A percentile compares a stretch with the other conserved stretches of the same genome.
Evolutionary conservation across 1,140 invertebrate genomes (phyloP).

Genomic region (Anthonomus grandis): DNA sequence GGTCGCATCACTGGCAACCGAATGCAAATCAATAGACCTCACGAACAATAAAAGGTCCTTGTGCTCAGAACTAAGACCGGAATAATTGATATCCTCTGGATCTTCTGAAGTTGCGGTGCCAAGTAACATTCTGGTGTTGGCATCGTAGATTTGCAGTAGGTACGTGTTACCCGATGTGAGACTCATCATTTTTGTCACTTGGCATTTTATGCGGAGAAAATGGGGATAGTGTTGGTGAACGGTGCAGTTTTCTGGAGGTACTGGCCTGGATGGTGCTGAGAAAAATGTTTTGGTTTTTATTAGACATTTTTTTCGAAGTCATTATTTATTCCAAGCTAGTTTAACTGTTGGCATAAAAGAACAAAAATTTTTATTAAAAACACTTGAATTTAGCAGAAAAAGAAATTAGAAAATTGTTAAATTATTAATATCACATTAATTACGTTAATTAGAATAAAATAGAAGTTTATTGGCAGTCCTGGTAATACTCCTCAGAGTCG

Average conservation of each 20-base stretch:
- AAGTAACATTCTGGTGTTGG: constrained; percentile 51
- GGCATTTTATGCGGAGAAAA: constrained; percentile 53
- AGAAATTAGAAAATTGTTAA: no score
- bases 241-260: constrained; percentile 50
- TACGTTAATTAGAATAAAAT: no score
- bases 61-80: constrained; percentile 50
- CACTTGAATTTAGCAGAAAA: no score
- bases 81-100: constrained; percentile 52
- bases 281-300: not conserved
- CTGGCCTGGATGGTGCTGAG: constrained; percentile 29
- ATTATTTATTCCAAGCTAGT: no score
- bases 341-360: no score
- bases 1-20: constrained; percentile 54
- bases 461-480: no score
- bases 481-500: no score
- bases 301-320: no score
- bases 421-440: no score
- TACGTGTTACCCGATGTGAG: constrained; percentile 47
- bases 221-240: constrained; percentile 51
- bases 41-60: constrained; percentile 54
- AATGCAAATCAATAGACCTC: constrained; percentile 52
- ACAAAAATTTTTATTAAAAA: no score
- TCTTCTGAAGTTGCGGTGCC: constrained; percentile 53
- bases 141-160: constrained; percentile 57
- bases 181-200: constrained; percentile 44